Conservation (phyloP, 2,113 vertebrate genomes). For the Syngnathus floridae region DNA sequence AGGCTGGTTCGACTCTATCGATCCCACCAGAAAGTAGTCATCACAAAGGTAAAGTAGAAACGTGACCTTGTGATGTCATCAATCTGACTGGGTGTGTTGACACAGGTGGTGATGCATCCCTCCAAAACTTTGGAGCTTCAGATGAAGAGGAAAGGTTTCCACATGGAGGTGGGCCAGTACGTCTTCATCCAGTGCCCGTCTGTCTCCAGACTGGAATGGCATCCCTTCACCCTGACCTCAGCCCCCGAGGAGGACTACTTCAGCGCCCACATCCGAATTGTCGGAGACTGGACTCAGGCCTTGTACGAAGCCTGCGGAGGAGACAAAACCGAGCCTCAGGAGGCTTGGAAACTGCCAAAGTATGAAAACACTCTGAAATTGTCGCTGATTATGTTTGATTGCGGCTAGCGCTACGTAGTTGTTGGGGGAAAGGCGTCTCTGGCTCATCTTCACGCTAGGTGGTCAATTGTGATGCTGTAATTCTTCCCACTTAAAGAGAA, state of each 20-base stretch:
- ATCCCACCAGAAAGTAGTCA: constrained; percentile 90
- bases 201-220: constrained; percentile 89
- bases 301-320: constrained; percentile 86
- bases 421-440: background rate
- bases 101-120: constrained; percentile 93
- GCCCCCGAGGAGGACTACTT: constrained; percentile 95
- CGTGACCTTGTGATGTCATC: background rate
- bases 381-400: constrained; percentile 20
- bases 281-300: constrained; percentile 92
- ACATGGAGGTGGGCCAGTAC: constrained; percentile 95
- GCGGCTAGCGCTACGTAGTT: background rate
- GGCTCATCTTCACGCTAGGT: background rate
- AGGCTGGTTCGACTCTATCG: constrained; percentile 84
- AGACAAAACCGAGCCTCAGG: constrained; percentile 81
- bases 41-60: constrained; percentile 84
- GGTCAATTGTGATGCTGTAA: constrained; percentile 12
- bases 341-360: constrained; percentile 94
- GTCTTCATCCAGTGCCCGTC: constrained; percentile 88
- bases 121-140: constrained; percentile 94
- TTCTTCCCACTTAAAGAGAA: background rate
- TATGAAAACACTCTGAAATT: constrained; percentile 50
- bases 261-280: constrained; percentile 90
- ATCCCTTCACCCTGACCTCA: constrained; percentile 94
- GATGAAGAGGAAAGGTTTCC: constrained; percentile 94
- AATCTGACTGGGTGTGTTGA: background rate